Base-by-base conservation (phyloP, 2,113 vertebrate species). In the Entelurus aequoreus region DNA sequence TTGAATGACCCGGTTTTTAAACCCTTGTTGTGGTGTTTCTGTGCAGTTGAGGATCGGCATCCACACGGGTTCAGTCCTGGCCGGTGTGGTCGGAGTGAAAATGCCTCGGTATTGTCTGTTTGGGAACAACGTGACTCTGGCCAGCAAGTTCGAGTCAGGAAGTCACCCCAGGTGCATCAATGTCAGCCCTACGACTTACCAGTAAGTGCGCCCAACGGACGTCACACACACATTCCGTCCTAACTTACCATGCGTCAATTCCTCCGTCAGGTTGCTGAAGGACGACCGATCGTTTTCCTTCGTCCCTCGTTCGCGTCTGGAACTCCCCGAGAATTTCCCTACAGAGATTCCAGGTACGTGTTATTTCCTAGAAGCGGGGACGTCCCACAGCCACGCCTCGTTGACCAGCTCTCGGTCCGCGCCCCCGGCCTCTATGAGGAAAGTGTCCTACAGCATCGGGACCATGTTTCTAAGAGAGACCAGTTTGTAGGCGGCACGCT, bases 391-490 rank as follows among this genome's bases (percentile, higher is more conserved):
- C 83, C 93, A 88, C 12, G 79, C 86, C 65, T 86, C 90, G 1
- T 61, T 90, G 67, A 88, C 88, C 79, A 89, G 85, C 80, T 90
- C 88, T 57, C 88, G 93, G 76, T 94, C 94, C 8, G 75, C 93
- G 64, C 89, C 94, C 21, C 92, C 94, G 36, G 89, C 93, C 38
- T 93, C 93, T 87, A 92, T 96, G 82, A 96, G 92, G 80, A 98
- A 96, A 84, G 91, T 96, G 76, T 96, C 96, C 74, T 99, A 99
- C 90, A 96, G 94, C 90, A 98, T 98, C 3, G 97, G 97, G 79
- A 99, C 97, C 82, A 98, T 99, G 97, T 98, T 98, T 87, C 93
- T 99, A 66, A 93, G 95, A 85, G 96, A 98, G 88, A 99, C 96
- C 2, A 98, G 97, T 88, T 90, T 98, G 91, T 99, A 93, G 94